A percentile compares a stretch with the other conserved stretches of the same genome.
These are phyloP conservation scores for Lithosia quadra DNA, from an alignment of 2,888 invertebrate genomes.

Conservation along the genomic window DNA sequence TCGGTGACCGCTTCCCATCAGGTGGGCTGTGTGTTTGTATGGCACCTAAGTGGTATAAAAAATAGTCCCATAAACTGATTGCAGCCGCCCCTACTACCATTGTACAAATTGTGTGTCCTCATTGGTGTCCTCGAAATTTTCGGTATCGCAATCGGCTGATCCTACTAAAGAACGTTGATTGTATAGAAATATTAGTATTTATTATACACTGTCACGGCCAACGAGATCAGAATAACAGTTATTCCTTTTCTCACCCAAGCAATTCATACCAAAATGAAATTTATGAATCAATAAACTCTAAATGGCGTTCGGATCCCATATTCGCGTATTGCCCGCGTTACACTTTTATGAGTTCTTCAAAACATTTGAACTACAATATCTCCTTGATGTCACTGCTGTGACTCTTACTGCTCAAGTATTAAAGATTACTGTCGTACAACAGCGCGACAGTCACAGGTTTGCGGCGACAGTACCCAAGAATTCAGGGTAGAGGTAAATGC, in stretches of 20 bases:
- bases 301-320: conserved; percentile 37
- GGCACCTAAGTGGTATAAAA: no score
- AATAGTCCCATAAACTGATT: no score
- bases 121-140: no score
- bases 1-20: no score
- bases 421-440: conserved; percentile 20
- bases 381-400: conserved; percentile 12
- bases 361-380: conserved; percentile 42
- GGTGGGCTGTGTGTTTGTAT: no score
- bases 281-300: conserved; percentile 51
- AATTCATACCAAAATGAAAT: conserved; percentile 42
- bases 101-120: no score
- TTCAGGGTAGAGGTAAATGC: conserved; percentile 46
- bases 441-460: conserved; percentile 9
- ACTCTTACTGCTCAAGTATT: conserved; percentile 21
- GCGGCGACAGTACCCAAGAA: conserved; percentile 35
- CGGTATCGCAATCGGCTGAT: no score
- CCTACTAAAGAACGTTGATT: no score
- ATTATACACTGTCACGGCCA: not conserved
- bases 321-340: conserved; percentile 43
- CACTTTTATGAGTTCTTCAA: conserved; percentile 44
- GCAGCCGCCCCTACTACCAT: no score
- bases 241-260: not conserved
- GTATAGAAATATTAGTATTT: not conserved
- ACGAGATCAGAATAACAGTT: not conserved